phyloP scores from a whole-genome alignment of 2,888 invertebrate species.

The Rhaphigaster nebulosa region DNA sequence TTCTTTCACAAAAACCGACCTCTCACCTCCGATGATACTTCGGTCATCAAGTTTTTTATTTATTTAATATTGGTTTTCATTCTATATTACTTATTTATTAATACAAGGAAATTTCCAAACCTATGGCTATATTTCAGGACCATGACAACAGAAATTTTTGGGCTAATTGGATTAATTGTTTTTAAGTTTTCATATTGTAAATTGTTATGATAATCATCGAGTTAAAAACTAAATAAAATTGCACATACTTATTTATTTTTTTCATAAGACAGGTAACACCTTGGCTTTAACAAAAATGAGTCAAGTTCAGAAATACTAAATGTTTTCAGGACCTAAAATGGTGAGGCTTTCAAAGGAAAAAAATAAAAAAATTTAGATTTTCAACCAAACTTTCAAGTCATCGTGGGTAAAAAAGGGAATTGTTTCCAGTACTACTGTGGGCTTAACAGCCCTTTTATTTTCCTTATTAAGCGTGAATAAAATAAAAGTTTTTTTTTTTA shows the following conservation, averaged over 20 bases:
- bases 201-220: neutral
- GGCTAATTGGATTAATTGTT: no score
- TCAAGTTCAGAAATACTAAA: neutral
- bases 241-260: neutral
- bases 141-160: no score
- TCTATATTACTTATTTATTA: no score
- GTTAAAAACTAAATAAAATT: neutral
- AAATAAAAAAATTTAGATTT: neutral
- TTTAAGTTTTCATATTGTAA: no score
- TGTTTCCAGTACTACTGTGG: neutral
- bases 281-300: neutral
- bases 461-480: neutral
- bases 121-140: no score
- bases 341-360: neutral
- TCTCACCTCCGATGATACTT: no score
- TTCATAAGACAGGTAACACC: neutral
- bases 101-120: no score
- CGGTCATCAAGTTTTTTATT: no score
- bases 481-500: neutral
- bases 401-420: neutral
- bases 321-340: neutral
- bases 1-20: no score
- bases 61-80: no score
- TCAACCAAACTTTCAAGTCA: neutral
- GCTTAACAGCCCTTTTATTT: neutral